Evolutionary conservation across 1,140 invertebrate genomes (phyloP).

Genomic region (Trigoniulus corallinus): DNA sequence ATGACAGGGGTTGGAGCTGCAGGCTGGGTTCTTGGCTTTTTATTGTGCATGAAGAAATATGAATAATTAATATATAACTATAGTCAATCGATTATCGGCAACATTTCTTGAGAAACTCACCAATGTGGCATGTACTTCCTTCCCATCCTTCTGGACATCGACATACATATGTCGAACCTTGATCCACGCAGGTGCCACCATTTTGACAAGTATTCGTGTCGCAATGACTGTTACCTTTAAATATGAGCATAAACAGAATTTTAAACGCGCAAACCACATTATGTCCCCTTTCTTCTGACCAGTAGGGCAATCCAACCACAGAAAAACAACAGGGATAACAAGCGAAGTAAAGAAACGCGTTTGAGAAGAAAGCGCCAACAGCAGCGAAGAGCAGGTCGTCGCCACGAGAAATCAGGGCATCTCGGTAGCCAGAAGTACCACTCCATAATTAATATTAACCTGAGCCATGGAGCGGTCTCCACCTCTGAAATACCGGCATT

Average conservation of each 20-base stretch:
- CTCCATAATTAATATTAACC: too few species aligned
- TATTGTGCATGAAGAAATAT: constrained; percentile 12
- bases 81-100: neutral
- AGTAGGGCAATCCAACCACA: too few species aligned
- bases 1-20: constrained; percentile 24
- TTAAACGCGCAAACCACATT: neutral
- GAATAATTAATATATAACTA: constrained; percentile 6
- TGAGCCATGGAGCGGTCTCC: too few species aligned
- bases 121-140: constrained; percentile 47
- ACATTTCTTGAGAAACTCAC: constrained; percentile 14
- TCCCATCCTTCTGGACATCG: constrained; percentile 45
- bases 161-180: constrained; percentile 43
- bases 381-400: too few species aligned
- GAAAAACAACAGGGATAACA: too few species aligned
- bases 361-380: too few species aligned
- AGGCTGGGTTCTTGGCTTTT: constrained; percentile 25
- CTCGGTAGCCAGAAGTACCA: too few species aligned
- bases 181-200: constrained; percentile 43
- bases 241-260: neutral
- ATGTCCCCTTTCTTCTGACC: too few species aligned
- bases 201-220: constrained; percentile 26
- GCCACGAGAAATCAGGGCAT: too few species aligned
- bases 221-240: constrained; percentile 19
- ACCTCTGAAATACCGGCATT: too few species aligned
- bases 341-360: too few species aligned